A percentile compares a stretch with the other conserved stretches of the same genome.
phyloP scores from a whole-genome alignment of 2,797 vertebrate genomes.

The Chromis chromis region DNA sequence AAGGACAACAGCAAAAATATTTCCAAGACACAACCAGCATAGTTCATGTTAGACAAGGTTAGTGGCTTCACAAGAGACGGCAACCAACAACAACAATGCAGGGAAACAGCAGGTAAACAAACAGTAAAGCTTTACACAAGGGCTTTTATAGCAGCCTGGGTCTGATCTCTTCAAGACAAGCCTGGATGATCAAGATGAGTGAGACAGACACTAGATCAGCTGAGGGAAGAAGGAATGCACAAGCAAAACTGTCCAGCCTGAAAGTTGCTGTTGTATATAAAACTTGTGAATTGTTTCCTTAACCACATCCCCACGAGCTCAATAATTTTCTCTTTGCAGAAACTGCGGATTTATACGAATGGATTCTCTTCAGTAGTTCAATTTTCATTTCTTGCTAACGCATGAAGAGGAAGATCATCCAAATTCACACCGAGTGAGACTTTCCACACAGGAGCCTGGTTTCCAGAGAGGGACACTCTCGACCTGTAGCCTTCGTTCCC shows the following conservation, averaged over 20 bases:
- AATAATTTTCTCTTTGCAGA: neutral
- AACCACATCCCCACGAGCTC: neutral
- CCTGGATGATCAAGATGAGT: conserved; percentile 5
- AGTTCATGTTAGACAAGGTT: neutral
- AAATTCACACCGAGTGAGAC: neutral
- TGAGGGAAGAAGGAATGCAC: neutral
- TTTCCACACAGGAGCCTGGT: neutral
- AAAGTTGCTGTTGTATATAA: neutral
- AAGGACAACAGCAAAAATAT: neutral
- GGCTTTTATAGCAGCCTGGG: conserved; percentile 3
- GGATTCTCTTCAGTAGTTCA: neutral
- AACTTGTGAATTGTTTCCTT: neutral
- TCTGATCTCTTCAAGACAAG: conserved; percentile 4
- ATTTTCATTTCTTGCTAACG: neutral
- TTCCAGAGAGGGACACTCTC: conserved; percentile 33
- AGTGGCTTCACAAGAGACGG: neutral
- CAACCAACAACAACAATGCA: neutral
- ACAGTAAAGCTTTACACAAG: neutral
- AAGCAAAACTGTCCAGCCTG: neutral
- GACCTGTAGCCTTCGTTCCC: conserved; percentile 62
- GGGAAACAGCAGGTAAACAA: neutral
- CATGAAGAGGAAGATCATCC: neutral
- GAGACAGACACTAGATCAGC: neutral
- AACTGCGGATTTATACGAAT: neutral
- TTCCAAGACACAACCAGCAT: neutral